Percentiles rank a stretch among this genome's conserved stretches.
Conservation (phyloP, 2,113 vertebrate genomes). For the Podarcis cretensis region DNA sequence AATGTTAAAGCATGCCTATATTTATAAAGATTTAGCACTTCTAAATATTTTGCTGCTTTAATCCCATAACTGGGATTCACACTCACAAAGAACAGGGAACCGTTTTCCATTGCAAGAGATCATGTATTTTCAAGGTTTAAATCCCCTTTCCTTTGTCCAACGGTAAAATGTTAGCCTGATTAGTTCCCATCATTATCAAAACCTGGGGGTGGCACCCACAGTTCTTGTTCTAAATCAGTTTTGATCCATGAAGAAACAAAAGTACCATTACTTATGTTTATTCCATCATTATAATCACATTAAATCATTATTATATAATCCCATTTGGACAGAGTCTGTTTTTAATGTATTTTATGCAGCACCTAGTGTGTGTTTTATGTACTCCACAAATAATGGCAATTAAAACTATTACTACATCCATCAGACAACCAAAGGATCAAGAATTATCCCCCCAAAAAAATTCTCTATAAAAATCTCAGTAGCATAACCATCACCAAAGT, state of each 20-base stretch:
- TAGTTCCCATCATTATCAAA: too few species aligned
- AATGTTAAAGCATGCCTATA: background rate
- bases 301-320: too few species aligned
- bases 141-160: too few species aligned
- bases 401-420: background rate
- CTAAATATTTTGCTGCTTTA: background rate
- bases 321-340: background rate
- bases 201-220: too few species aligned
- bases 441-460: background rate
- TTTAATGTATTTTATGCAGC: background rate
- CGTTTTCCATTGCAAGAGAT: background rate
- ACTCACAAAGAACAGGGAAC: background rate
- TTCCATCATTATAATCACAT: too few species aligned
- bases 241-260: background rate
- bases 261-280: background rate
- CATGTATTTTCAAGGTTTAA: background rate
- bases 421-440: background rate
- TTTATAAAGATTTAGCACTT: background rate
- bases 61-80: background rate
- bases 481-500: too few species aligned
- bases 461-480: background rate
- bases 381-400: background rate
- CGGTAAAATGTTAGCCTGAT: too few species aligned
- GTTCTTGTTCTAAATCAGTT: background rate
- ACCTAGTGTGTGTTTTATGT: background rate